Evolutionary conservation across 2,113 vertebrate genomes (phyloP).

Genomic region (Notothenia rossii): DNA sequence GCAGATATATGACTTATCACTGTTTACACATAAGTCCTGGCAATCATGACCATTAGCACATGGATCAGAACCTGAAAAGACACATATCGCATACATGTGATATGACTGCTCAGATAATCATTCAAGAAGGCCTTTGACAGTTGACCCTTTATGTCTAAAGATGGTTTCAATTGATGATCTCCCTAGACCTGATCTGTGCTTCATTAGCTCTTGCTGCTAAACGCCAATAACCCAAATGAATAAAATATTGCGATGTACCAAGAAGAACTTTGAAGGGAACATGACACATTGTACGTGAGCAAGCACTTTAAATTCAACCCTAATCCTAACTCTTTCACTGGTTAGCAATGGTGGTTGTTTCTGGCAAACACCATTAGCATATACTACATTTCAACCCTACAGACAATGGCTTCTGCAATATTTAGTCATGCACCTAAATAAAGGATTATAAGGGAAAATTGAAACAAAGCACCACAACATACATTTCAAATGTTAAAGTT

Average conservation of each 20-base stretch:
- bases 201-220: background rate
- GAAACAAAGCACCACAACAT: background rate
- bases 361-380: background rate
- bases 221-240: background rate
- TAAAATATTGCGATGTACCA: background rate
- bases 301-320: too few relatives aligned
- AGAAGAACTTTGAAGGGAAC: background rate
- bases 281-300: background rate
- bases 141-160: background rate
- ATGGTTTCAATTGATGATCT: background rate
- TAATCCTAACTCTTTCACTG: too few relatives aligned
- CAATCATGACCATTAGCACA: slow-evolving; percentile 79
- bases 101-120: background rate
- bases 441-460: background rate
- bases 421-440: background rate
- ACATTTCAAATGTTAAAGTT: background rate
- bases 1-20: slow-evolving; percentile 63
- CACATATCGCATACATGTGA: slow-evolving; percentile 15
- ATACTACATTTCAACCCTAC: background rate
- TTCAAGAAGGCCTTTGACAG: background rate
- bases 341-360: background rate
- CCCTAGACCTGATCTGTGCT: background rate
- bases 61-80: slow-evolving; percentile 70
- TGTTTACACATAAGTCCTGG: slow-evolving; percentile 80
- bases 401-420: background rate